These are phyloP conservation scores for Pantelozetes paolii DNA, from an alignment of 2,888 invertebrate species.

Conservation along the genomic window DNA sequence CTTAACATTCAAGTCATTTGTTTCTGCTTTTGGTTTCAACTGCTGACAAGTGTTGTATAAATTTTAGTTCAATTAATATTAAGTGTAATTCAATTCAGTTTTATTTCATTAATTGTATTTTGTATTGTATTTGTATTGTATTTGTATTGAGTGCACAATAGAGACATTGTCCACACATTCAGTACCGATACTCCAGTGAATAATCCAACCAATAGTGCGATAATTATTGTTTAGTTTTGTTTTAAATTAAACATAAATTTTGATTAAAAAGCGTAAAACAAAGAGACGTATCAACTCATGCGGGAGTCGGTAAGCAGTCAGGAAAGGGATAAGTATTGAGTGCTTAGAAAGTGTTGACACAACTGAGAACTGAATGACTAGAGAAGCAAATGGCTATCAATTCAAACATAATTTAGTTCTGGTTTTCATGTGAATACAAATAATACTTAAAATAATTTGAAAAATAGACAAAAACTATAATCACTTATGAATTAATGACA, in stretches of 20 bases:
- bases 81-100: background rate
- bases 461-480: slow-evolving; percentile 14
- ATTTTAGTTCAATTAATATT: background rate
- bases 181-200: background rate
- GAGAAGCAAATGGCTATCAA: slow-evolving; percentile 25
- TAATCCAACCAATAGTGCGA: background rate
- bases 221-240: background rate
- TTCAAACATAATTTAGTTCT: slow-evolving; percentile 18
- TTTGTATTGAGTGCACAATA: slow-evolving; percentile 23
- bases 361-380: slow-evolving; percentile 24
- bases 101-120: background rate
- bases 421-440: slow-evolving; percentile 19
- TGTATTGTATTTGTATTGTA: background rate
- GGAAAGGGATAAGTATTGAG: background rate
- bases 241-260: background rate
- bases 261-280: slow-evolving; percentile 1
- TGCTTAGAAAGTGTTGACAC: background rate
- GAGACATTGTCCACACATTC: no score
- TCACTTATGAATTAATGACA: slow-evolving; percentile 25
- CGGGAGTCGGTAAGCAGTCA: background rate
- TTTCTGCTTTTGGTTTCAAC: background rate
- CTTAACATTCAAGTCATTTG: background rate
- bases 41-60: no score
- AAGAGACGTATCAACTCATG: background rate
- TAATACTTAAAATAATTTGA: slow-evolving; percentile 7